A percentile compares a stretch with the other conserved stretches of the same genome.
Conservation (phyloP, 2,888 invertebrate genomes). For the Philhelius pedissequus region DNA sequence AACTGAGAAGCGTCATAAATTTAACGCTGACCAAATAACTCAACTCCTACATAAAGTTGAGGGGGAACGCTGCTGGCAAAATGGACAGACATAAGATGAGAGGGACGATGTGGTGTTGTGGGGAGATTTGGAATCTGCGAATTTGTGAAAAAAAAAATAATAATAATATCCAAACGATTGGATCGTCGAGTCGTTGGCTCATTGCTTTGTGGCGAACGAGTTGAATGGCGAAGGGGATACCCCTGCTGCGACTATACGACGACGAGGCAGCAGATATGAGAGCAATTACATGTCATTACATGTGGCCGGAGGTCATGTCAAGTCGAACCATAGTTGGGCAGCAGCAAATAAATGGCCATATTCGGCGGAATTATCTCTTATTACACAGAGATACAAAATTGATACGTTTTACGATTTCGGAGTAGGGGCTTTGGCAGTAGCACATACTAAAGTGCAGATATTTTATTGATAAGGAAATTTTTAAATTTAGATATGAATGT, state of each 20-base stretch:
- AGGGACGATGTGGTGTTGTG: neutral
- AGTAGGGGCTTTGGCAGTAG: neutral
- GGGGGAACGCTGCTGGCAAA: neutral
- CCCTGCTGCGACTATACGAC: constrained; percentile 34
- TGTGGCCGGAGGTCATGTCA: constrained; percentile 67
- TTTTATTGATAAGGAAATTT: neutral
- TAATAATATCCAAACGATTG: constrained; percentile 34
- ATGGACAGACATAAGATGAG: neutral
- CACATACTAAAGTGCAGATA: neutral
- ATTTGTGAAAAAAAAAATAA: constrained; percentile 43
- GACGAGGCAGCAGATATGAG: constrained; percentile 44
- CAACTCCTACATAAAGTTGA: constrained; percentile 62
- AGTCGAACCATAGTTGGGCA: constrained; percentile 40
- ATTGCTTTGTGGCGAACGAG: neutral
- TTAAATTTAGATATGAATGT: too few relatives aligned
- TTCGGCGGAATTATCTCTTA: constrained; percentile 35
- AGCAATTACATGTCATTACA: constrained; percentile 68
- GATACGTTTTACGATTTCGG: neutral
- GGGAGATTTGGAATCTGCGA: constrained; percentile 37
- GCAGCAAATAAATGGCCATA: constrained; percentile 49
- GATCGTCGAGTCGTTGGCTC: neutral
- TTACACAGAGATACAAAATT: constrained; percentile 10
- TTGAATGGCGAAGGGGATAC: neutral
- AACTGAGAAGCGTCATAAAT: constrained; percentile 64
- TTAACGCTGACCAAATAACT: constrained; percentile 64